These are phyloP conservation scores for Thermophis baileyi DNA, from an alignment of 2,113 vertebrate species.

Conservation along the genomic window DNA sequence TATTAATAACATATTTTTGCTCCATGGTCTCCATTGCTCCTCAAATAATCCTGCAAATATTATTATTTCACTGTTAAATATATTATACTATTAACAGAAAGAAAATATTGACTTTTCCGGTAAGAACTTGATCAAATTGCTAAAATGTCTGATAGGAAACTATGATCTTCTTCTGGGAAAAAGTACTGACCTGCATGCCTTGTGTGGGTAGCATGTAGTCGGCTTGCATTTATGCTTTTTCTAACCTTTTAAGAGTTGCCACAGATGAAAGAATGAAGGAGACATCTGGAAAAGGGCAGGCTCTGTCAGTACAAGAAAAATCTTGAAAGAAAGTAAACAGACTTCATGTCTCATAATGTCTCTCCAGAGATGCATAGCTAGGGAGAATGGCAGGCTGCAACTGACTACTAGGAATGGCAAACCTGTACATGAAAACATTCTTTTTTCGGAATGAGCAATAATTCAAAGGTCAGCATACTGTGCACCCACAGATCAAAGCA, in stretches of 20 bases:
- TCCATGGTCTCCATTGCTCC: constrained; percentile 31
- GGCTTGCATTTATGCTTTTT: constrained; percentile 59
- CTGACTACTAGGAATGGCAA: constrained; percentile 41
- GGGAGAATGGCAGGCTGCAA: constrained; percentile 43
- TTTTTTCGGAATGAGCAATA: constrained; percentile 17
- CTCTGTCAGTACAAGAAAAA: constrained; percentile 41
- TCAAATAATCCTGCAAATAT: constrained; percentile 25
- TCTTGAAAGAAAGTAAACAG: constrained; percentile 56
- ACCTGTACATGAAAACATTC: constrained; percentile 7
- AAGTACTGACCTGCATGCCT: constrained; percentile 54
- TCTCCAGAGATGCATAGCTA: constrained; percentile 40
- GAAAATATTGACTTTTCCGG: constrained; percentile 82
- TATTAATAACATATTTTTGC: constrained; percentile 61
- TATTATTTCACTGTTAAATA: neutral
- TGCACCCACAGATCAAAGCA: neutral
- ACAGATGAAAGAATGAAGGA: constrained; percentile 54
- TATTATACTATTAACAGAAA: constrained; percentile 64
- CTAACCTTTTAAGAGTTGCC: constrained; percentile 54
- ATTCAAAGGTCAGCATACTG: constrained; percentile 28
- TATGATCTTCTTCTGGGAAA: constrained; percentile 47
- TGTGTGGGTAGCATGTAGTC: constrained; percentile 35
- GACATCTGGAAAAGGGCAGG: constrained; percentile 54
- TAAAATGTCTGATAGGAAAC: constrained; percentile 55
- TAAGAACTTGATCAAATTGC: constrained; percentile 62
- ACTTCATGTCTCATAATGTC: constrained; percentile 31